Evolutionary conservation across 2,113 vertebrate genomes (phyloP).

Genomic region (Trogon melanurus): DNA sequence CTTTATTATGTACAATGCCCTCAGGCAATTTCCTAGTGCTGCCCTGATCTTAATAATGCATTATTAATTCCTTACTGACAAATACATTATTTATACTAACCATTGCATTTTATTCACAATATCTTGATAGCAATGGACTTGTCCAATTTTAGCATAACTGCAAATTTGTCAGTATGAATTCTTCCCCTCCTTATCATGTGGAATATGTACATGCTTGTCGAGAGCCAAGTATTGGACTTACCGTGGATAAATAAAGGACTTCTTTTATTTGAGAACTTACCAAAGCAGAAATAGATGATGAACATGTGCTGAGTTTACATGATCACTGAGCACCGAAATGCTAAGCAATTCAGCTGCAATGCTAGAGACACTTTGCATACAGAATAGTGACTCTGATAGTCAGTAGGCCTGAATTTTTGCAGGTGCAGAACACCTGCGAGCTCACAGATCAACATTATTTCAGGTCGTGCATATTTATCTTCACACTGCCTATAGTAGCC

Average conservation of each 20-base stretch:
- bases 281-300: not conserved
- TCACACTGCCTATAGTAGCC: not conserved
- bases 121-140: not conserved
- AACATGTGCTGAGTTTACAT: not conserved
- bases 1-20: not conserved
- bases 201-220: not conserved
- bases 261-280: not conserved
- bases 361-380: not conserved
- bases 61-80: slow-evolving; percentile 24
- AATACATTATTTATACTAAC: slow-evolving; percentile 40
- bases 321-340: not conserved
- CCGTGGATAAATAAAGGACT: not conserved
- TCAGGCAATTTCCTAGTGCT: not conserved
- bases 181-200: not conserved
- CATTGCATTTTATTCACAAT: not conserved
- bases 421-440: accelerated
- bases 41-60: slow-evolving; percentile 7
- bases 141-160: not conserved
- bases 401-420: not conserved
- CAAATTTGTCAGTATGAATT: not conserved
- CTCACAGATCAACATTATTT: accelerated
- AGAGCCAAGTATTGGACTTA: not conserved
- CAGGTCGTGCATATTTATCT: not conserved
- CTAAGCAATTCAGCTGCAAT: accelerated
- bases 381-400: not conserved